A percentile compares a stretch with the other conserved stretches of the same genome.
Evolutionary conservation across 2,113 vertebrate species (phyloP).

Genomic region (Todiramphus saurophagus): DNA sequence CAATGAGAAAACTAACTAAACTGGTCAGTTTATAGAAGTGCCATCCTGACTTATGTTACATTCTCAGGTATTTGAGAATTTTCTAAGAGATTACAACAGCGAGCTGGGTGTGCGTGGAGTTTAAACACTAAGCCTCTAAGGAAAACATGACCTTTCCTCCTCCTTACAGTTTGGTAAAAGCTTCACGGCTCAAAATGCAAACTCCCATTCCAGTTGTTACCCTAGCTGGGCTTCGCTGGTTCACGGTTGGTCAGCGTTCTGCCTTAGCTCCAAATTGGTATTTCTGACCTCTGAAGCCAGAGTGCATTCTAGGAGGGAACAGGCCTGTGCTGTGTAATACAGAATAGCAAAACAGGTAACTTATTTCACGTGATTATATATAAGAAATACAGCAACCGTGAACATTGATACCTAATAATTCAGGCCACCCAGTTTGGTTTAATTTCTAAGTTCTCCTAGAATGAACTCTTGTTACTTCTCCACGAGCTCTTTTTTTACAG

Average conservation of each 20-base stretch:
- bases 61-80: background rate
- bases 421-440: background rate
- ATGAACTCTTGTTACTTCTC: slow-evolving; percentile 52
- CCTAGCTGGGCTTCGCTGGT: background rate
- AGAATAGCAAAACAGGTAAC: background rate
- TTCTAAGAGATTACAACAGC: background rate
- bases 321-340: background rate
- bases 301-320: slow-evolving; percentile 35
- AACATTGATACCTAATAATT: background rate
- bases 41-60: background rate
- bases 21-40: background rate
- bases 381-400: background rate
- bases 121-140: background rate
- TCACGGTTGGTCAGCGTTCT: background rate
- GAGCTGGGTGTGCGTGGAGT: background rate
- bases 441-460: background rate
- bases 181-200: background rate
- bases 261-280: background rate
- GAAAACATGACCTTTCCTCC: background rate
- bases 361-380: background rate
- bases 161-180: background rate
- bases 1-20: background rate
- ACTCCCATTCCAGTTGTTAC: slow-evolving; percentile 26
- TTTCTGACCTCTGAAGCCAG: background rate
- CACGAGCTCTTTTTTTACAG: slow-evolving; percentile 15